Conservation (phyloP, 2,888 invertebrate genomes). For the Cylloceria caligata region DNA sequence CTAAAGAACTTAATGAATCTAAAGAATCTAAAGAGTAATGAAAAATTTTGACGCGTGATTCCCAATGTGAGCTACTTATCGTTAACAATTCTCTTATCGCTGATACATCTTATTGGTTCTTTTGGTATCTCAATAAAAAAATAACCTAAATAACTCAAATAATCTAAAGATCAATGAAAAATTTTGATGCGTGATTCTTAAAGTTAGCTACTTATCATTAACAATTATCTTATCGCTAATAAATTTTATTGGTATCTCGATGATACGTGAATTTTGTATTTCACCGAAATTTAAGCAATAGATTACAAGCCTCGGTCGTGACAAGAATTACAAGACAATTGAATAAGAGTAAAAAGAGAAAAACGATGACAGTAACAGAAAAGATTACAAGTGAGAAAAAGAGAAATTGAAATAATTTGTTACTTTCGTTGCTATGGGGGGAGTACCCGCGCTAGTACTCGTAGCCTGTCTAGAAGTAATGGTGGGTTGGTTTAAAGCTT, state of each 20-base stretch:
- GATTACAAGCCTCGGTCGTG: not conserved
- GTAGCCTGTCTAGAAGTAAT: not conserved
- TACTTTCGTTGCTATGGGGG: no score
- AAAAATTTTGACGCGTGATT: not conserved
- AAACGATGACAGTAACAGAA: constrained; percentile 5
- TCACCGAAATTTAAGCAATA: not conserved
- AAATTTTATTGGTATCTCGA: not conserved
- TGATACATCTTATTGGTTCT: no score
- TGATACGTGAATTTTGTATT: not conserved
- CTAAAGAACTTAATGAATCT: no score
- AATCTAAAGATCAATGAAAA: not conserved
- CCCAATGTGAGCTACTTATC: no score
- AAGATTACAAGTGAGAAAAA: constrained; percentile 21
- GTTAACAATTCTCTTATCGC: no score
- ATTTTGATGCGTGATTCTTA: no score
- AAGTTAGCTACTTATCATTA: no score
- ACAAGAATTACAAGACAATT: not conserved
- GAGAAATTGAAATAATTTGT: constrained; percentile 20
- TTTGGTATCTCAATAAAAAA: no score
- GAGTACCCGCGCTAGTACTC: no score
- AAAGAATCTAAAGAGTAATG: not conserved
- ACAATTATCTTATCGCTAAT: no score
- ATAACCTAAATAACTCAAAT: no score
- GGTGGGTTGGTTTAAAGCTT: constrained; percentile 4
- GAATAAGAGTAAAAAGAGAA: constrained; percentile 37